Evolutionary conservation across 2,113 vertebrate species (phyloP).

Genomic region (Ifrita kowaldi): DNA sequence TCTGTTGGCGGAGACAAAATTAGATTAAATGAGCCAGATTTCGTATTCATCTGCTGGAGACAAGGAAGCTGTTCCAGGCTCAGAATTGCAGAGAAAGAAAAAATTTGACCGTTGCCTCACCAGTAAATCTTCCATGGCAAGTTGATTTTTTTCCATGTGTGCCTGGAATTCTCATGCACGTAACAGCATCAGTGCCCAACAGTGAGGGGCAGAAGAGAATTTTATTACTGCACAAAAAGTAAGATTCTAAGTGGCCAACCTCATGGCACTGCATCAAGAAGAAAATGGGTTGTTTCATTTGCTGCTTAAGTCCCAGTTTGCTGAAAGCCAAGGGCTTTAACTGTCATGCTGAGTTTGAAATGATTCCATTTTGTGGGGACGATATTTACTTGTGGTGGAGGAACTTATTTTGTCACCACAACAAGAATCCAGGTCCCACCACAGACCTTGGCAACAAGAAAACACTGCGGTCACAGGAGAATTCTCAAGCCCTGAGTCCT

Average conservation of each 20-base stretch:
- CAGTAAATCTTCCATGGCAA: neutral
- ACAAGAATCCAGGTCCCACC: neutral
- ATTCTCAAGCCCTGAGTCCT: neutral
- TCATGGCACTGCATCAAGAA: neutral
- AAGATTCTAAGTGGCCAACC: neutral
- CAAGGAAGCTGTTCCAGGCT: conserved; percentile 40
- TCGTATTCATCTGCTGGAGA: conserved; percentile 43
- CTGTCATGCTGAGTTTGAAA: conserved; percentile 2
- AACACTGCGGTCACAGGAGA: neutral
- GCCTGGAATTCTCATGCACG: neutral
- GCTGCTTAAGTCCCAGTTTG: neutral
- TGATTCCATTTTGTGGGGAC: neutral
- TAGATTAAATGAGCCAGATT: conserved; percentile 59
- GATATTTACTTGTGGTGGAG: conserved; percentile 3
- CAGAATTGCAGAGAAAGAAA: neutral
- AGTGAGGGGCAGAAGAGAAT: neutral
- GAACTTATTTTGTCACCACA: neutral
- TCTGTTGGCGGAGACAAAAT: conserved; percentile 55
- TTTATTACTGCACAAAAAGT: neutral
- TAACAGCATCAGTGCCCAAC: neutral
- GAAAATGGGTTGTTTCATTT: conserved; percentile 1
- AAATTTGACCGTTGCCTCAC: neutral
- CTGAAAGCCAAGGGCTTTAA: neutral
- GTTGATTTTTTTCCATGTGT: neutral
- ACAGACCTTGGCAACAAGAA: neutral